Evolutionary conservation across 2,113 vertebrate species (phyloP), one percentile per base, ranked within the genome.

Genomic region (Lepus timidus): DNA sequence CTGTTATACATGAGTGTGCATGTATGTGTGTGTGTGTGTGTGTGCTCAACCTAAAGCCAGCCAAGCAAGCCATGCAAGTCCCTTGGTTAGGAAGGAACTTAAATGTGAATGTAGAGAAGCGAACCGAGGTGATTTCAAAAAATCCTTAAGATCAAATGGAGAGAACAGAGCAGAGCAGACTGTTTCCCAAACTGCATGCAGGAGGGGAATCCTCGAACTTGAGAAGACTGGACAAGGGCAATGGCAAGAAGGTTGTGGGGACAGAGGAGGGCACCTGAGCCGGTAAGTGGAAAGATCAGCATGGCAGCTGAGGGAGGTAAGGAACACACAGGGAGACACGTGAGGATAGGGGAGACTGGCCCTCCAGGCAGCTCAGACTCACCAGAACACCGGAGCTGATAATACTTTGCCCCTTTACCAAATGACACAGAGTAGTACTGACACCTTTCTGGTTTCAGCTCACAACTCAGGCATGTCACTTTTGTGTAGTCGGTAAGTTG

Each of bases 401-500:
- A 99, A 98, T 98, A 99, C 22, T 98, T 98, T 62, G 98, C 98
- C 0, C 99, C 96, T 94, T 94, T 97, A 98, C 99, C 99, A 98
- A 99, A 99, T 97, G 99, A 99, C 90, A 98, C 99, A 62, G 99
- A 99, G 97, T 99, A 99, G 98, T 99, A 99, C 97, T 99, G 99
- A 98, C 99, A 99, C 97, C 99, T 98, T 90, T 99, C 97, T 96
- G 96, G 8, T 55, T 97, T n/a, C 97, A 99, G 95, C 76, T 97
- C 85, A 97, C 99, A 99, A 96, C 98, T 99, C 96, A 99, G 97
- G 93, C 99, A 99, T 93, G 96, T 93, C 93, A 98, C 65, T 20
- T 96, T 93, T 51, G 94, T 98, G 33, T 91, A 67, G 93, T 92
- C 68, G 97, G 81, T 96, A 95, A 99, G 97, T 73, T 95, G 91